These are phyloP conservation scores for Trachymyrmex cornetzi DNA, from an alignment of 1,140 invertebrate genomes.

Conservation along the genomic window DNA sequence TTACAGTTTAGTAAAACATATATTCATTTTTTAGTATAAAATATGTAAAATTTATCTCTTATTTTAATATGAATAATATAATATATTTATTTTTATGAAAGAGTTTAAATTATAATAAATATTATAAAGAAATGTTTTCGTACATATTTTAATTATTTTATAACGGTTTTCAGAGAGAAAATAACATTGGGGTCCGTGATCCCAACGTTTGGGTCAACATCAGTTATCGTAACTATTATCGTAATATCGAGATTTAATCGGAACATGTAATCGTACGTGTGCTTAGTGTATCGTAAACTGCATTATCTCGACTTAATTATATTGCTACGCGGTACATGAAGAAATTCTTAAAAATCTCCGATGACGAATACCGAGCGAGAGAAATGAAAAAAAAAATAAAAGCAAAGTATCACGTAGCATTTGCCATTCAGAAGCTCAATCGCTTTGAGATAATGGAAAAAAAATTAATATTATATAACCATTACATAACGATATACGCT, in stretches of 20 bases:
- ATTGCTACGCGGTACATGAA: background rate
- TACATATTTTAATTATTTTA: background rate
- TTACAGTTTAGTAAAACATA: background rate
- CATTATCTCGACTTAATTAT: constrained; percentile 14
- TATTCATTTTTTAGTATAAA: background rate
- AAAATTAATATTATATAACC: background rate
- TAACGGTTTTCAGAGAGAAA: background rate
- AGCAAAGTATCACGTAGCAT: background rate
- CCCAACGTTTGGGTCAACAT: constrained; percentile 16
- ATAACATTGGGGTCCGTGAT: background rate
- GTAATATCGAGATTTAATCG: constrained; percentile 39
- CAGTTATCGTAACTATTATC: background rate
- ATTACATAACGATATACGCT: background rate
- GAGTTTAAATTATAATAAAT: constrained; percentile 4
- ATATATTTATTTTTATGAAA: background rate
- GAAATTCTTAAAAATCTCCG: constrained; percentile 1
- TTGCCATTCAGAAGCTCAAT: background rate
- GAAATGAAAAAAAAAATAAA: background rate
- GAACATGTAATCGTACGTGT: constrained; percentile 18
- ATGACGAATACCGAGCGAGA: background rate
- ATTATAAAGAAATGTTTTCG: background rate
- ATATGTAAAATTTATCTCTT: background rate
- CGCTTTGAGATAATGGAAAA: background rate
- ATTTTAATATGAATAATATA: background rate
- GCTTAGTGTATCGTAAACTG: constrained; percentile 23